phyloP scores from a whole-genome alignment of 2,797 vertebrate genomes.

The Phoeniculus purpureus region DNA sequence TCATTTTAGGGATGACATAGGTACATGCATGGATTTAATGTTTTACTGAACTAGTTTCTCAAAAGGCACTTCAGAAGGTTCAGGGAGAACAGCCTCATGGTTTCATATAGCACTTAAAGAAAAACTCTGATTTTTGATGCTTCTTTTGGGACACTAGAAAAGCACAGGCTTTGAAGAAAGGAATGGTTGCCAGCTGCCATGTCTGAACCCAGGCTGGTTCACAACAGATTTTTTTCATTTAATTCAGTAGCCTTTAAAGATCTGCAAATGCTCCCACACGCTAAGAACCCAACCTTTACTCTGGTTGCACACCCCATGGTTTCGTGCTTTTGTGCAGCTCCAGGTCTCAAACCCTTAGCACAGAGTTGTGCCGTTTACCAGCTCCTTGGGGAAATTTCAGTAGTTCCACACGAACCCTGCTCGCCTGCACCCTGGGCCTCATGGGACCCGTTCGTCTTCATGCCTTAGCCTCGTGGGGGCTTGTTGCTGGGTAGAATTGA shows the following conservation, averaged over 20 bases:
- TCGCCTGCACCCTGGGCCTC: not conserved
- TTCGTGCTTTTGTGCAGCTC: not conserved
- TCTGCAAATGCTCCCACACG: rapidly evolving
- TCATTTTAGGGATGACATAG: no score
- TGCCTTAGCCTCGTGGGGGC: not conserved
- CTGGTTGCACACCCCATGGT: rapidly evolving
- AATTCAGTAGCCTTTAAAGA: not conserved
- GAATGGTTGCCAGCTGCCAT: not conserved
- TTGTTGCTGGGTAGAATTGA: constrained; percentile 73
- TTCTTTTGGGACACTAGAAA: not conserved
- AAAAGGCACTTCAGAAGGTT: not conserved
- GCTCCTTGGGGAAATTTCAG: not conserved
- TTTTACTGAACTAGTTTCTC: not conserved
- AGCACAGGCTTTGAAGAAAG: not conserved
- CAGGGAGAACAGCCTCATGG: rapidly evolving
- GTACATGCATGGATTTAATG: rapidly evolving
- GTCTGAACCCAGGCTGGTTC: not conserved
- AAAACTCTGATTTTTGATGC: rapidly evolving
- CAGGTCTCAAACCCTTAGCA: not conserved
- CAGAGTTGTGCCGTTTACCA: rapidly evolving
- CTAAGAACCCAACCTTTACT: rapidly evolving
- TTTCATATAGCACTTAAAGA: rapidly evolving
- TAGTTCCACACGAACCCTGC: not conserved
- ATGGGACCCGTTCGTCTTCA: not conserved
- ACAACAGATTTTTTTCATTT: not conserved